Conservation (phyloP, 2,797 vertebrate species). For the Macropus fuliginosus region DNA sequence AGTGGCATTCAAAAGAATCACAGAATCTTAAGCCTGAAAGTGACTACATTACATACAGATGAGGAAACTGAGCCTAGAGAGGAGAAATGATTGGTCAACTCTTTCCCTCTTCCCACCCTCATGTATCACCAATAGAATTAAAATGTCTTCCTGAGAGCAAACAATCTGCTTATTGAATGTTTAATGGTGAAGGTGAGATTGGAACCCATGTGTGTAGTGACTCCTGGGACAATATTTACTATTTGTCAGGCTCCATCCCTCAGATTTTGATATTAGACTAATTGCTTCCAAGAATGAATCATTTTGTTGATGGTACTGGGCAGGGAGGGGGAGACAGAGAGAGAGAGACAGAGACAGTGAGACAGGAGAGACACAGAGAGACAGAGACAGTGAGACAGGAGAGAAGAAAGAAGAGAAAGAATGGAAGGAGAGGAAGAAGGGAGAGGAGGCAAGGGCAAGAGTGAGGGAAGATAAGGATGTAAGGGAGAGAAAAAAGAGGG, state of each 20-base stretch:
- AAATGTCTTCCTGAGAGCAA: neutral
- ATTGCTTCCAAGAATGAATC: neutral
- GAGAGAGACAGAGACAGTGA: neutral
- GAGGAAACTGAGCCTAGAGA: neutral
- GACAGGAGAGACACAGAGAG: no score
- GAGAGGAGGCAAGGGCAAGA: no score
- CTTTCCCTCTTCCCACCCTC: no score
- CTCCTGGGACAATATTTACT: neutral
- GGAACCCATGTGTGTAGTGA: neutral
- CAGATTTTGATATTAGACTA: neutral
- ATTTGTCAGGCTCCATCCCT: neutral
- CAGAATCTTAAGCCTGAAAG: neutral
- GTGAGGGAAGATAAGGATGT: no score
- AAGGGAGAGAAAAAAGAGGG: no score
- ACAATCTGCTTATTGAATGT: neutral
- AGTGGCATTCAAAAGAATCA: constrained; percentile 19
- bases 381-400: no score
- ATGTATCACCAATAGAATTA: neutral
- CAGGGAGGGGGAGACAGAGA: neutral
- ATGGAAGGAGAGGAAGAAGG: neutral
- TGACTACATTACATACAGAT: neutral
- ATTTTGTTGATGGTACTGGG: constrained; percentile 7
- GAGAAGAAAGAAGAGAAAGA: neutral
- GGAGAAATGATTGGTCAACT: neutral
- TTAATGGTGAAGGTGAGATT: neutral